phyloP scores from a whole-genome alignment of 2,888 invertebrate genomes.

The Nasonovia ribisnigri region DNA sequence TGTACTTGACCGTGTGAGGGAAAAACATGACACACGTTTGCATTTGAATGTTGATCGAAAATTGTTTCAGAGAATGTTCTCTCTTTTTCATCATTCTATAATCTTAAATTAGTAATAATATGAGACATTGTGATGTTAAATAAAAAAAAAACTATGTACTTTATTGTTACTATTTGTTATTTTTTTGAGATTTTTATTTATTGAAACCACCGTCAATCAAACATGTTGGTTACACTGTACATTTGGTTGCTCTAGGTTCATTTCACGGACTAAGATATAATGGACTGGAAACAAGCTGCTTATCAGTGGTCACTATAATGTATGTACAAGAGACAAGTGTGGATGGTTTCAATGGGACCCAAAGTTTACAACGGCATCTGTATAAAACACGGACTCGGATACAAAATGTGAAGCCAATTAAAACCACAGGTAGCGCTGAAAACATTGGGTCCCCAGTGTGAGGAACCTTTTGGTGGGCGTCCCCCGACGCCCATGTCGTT shows the following conservation, averaged over 20 bases:
- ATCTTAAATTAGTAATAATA: constrained; percentile 63
- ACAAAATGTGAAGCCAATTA: no score
- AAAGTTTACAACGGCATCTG: no score
- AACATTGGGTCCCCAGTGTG: no score
- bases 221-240: background rate
- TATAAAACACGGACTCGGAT: no score
- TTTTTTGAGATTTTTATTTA: background rate
- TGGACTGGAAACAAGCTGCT: no score
- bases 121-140: background rate
- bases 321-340: no score
- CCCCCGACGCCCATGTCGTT: no score
- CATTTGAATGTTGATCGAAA: constrained; percentile 66
- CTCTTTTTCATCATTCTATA: constrained; percentile 67
- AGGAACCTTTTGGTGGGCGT: no score
- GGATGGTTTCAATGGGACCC: no score
- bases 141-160: background rate
- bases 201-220: background rate
- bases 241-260: background rate
- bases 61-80: constrained; percentile 67
- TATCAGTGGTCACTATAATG: no score
- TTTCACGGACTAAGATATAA: no score
- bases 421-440: no score
- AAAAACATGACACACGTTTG: constrained; percentile 68
- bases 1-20: constrained; percentile 67
- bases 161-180: background rate